Evolutionary conservation across 2,888 invertebrate genomes (phyloP).

Genomic region (Cheilosia variabilis): DNA sequence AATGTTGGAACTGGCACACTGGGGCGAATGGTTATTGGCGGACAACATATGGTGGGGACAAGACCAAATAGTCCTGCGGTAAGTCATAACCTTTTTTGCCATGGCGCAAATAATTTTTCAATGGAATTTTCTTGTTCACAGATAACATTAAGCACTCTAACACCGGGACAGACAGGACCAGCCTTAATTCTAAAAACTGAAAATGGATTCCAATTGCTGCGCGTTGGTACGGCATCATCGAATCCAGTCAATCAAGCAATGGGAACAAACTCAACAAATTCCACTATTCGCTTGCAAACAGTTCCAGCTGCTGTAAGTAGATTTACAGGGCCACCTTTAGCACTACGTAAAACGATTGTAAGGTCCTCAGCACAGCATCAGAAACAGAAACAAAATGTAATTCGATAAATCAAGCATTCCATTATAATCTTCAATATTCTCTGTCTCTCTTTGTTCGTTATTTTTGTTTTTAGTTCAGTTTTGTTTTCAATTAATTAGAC

Average conservation of each 20-base stretch:
- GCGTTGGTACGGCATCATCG: slow-evolving; percentile 92
- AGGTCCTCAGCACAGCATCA: slow-evolving; percentile 83
- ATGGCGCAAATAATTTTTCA: background rate
- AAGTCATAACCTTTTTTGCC: slow-evolving; percentile 75
- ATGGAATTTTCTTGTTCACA: slow-evolving; percentile 84
- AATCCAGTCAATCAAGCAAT: slow-evolving; percentile 84
- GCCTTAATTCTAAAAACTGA: slow-evolving; percentile 97
- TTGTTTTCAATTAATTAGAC: slow-evolving; percentile 74
- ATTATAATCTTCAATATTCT: slow-evolving; percentile 68
- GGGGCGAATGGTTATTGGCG: slow-evolving; percentile 92
- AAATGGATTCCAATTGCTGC: slow-evolving; percentile 96
- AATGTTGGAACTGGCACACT: slow-evolving; percentile 89
- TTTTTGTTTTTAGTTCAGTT: slow-evolving; percentile 70
- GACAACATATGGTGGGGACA: slow-evolving; percentile 92
- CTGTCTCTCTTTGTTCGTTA: slow-evolving; percentile 60
- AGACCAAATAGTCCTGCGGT: slow-evolving; percentile 91
- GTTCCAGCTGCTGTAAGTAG: slow-evolving; percentile 94
- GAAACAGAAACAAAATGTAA: slow-evolving; percentile 83
- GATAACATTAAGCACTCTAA: slow-evolving; percentile 95
- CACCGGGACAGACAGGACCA: slow-evolving; percentile 94
- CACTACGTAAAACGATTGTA: slow-evolving; percentile 86
- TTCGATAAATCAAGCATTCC: slow-evolving; percentile 77
- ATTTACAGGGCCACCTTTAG: slow-evolving; percentile 87
- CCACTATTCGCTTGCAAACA: slow-evolving; percentile 93
- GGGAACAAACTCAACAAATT: slow-evolving; percentile 86